Evolutionary conservation across 2,888 invertebrate genomes (phyloP).

Genomic region (Rhagophthalmus giganteus): DNA sequence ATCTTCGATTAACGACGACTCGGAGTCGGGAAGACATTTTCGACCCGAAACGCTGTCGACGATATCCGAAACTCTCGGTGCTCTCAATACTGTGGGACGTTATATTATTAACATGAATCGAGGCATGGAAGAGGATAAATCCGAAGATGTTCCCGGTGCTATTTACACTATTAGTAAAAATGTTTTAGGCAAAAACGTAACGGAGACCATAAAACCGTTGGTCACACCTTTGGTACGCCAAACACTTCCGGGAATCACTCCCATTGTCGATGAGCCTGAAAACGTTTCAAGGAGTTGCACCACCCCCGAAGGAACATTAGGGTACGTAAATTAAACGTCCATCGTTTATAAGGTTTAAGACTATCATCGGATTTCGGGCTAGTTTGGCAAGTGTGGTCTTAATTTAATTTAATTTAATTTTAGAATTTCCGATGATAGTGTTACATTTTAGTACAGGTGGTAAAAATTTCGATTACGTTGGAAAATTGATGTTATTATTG

Average conservation of each 20-base stretch:
- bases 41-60: slow-evolving; percentile 55
- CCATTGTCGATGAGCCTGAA: slow-evolving; percentile 55
- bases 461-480: too few relatives aligned
- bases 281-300: slow-evolving; percentile 70
- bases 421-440: too few relatives aligned
- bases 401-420: too few relatives aligned
- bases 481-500: too few relatives aligned
- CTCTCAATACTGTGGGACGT: slow-evolving; percentile 82
- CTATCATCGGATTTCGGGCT: too few relatives aligned
- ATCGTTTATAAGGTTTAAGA: too few relatives aligned
- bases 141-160: slow-evolving; percentile 69
- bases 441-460: too few relatives aligned
- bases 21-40: slow-evolving; percentile 49
- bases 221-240: slow-evolving; percentile 55
- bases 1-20: slow-evolving; percentile 18
- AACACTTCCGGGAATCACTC: slow-evolving; percentile 43
- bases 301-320: slow-evolving; percentile 78
- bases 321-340: too few relatives aligned
- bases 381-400: too few relatives aligned
- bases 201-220: slow-evolving; percentile 78
- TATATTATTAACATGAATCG: slow-evolving; percentile 82
- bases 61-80: slow-evolving; percentile 69
- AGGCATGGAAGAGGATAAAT: slow-evolving; percentile 48
- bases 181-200: slow-evolving; percentile 76
- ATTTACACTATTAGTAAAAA: slow-evolving; percentile 80